Percentiles rank a stretch among this genome's conserved stretches.
These are phyloP conservation scores for Caenorhabditis macrosperma DNA, from an alignment of 2,888 invertebrate genomes.

Conservation along the genomic window DNA sequence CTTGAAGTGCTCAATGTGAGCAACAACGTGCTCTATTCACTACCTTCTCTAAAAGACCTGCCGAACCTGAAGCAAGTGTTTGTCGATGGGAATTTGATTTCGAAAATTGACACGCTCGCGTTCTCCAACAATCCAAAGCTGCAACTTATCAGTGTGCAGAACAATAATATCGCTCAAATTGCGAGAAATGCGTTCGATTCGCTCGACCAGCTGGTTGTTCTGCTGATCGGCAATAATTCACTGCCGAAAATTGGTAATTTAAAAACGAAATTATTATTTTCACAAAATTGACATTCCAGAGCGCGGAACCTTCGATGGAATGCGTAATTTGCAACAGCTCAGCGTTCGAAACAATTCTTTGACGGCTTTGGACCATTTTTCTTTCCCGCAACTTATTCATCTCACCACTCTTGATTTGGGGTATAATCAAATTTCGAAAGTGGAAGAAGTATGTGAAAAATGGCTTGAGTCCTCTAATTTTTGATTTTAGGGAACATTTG, in stretches of 20 bases:
- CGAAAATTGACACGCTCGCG: constrained; percentile 87
- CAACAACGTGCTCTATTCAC: constrained; percentile 87
- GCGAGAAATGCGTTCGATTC: constrained; percentile 79
- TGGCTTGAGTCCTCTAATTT: background rate
- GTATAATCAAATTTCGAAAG: constrained; percentile 86
- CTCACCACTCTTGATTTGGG: constrained; percentile 75
- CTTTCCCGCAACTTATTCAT: constrained; percentile 71
- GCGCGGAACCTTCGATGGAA: constrained; percentile 82
- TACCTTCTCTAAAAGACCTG: constrained; percentile 87
- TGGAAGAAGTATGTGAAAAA: constrained; percentile 83
- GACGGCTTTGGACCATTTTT: constrained; percentile 54
- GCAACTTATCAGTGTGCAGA: constrained; percentile 85
- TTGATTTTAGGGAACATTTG: constrained; percentile 52
- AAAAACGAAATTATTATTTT: no score
- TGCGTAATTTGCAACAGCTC: constrained; percentile 84
- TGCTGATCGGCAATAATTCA: constrained; percentile 89
- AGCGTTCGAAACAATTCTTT: constrained; percentile 73
- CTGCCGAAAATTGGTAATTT: constrained; percentile 85
- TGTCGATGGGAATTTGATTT: constrained; percentile 83
- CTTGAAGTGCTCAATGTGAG: constrained; percentile 87
- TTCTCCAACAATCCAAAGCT: constrained; percentile 88
- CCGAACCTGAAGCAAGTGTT: constrained; percentile 86
- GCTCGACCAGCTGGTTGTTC: constrained; percentile 85
- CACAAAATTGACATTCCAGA: constrained; percentile 64
- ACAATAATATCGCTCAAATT: constrained; percentile 75